phyloP scores from a whole-genome alignment of 2,888 invertebrate species.

The Scaptomyza parva region DNA sequence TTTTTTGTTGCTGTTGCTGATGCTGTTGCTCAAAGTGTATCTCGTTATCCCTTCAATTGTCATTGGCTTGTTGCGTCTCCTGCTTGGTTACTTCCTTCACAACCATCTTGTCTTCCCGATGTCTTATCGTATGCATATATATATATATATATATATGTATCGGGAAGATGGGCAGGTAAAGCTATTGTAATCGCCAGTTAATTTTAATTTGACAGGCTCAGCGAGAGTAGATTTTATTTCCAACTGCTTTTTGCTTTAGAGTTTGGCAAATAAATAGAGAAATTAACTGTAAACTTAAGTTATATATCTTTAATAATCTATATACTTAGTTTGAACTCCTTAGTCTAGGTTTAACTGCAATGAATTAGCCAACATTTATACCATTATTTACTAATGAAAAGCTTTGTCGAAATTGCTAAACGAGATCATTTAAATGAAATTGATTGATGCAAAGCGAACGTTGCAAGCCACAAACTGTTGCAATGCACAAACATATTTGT shows the following conservation, averaged over 20 bases:
- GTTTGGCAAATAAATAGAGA: slow-evolving; percentile 5
- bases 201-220: slow-evolving; percentile 62
- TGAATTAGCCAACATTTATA: neutral
- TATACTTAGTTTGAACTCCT: neutral
- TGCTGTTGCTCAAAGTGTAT: slow-evolving; percentile 34
- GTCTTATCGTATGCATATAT: slow-evolving; percentile 19
- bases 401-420: neutral
- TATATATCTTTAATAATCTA: neutral
- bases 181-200: slow-evolving; percentile 66
- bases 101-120: slow-evolving; percentile 6
- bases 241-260: neutral
- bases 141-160: neutral
- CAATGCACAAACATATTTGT: slow-evolving; percentile 5
- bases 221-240: slow-evolving; percentile 23
- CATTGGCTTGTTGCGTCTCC: slow-evolving; percentile 73
- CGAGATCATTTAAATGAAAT: slow-evolving; percentile 48
- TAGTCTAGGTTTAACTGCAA: neutral
- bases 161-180: slow-evolving; percentile 36
- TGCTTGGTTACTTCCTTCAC: neutral
- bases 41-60: slow-evolving; percentile 75
- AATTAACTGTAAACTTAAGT: no score
- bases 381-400: neutral
- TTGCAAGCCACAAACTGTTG: slow-evolving; percentile 38
- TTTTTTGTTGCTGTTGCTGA: slow-evolving; percentile 24
- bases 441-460: slow-evolving; percentile 37